phyloP scores from a whole-genome alignment of 2,113 vertebrate species.

The Tyto alba region DNA sequence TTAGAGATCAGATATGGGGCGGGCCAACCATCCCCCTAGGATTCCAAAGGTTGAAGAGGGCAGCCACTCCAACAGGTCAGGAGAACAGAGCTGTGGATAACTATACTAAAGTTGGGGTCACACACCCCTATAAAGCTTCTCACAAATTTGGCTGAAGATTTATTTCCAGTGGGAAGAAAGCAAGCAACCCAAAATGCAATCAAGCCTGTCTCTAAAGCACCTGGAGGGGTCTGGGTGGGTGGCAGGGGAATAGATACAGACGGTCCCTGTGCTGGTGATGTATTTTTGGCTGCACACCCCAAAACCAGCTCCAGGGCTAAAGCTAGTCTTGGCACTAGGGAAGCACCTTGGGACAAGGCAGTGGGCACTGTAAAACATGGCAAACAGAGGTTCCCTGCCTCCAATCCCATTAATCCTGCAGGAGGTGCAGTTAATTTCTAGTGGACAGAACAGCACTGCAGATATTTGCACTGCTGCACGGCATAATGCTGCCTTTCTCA shows the following conservation, averaged over 20 bases:
- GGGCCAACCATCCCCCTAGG: neutral
- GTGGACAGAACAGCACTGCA: rapidly evolving
- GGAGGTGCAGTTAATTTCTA: neutral
- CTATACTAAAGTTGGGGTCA: neutral
- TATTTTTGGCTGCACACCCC: neutral
- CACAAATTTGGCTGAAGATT: rapidly evolving
- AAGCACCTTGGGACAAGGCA: neutral
- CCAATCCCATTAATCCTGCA: neutral
- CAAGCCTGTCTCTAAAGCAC: rapidly evolving
- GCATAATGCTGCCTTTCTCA: neutral
- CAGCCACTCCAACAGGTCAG: neutral
- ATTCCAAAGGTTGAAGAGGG: neutral
- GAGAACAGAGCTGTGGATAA: neutral
- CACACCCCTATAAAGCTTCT: rapidly evolving
- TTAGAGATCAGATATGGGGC: neutral
- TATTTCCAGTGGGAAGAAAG: neutral
- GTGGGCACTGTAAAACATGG: rapidly evolving
- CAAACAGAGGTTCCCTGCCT: neutral
- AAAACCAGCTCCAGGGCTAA: neutral
- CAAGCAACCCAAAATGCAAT: neutral
- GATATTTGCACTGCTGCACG: rapidly evolving
- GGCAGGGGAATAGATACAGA: rapidly evolving
- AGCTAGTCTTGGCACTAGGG: neutral
- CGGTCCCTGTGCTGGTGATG: neutral
- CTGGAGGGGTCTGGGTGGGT: neutral